These are phyloP conservation scores for Salmo trutta DNA, from an alignment of 2,797 vertebrate genomes.

Conservation along the genomic window DNA sequence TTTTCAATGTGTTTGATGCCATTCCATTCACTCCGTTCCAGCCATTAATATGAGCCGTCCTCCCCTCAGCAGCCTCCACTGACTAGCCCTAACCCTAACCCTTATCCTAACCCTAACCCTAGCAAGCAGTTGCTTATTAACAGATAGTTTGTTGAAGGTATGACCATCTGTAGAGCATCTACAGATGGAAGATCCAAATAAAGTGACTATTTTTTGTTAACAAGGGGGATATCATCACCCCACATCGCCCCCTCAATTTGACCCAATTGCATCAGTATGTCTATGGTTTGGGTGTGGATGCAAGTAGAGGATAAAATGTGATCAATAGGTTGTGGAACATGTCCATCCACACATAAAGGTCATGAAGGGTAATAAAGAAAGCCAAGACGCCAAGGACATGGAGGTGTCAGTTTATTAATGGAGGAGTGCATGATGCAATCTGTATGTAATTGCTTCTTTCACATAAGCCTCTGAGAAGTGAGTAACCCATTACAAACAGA, in stretches of 20 bases:
- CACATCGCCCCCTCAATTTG: background rate
- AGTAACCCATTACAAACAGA: conserved; percentile 67
- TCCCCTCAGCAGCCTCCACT: no score
- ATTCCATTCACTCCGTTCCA: no score
- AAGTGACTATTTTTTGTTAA: background rate
- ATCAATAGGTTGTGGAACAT: background rate
- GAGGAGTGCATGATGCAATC: conserved; percentile 69
- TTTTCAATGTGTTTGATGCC: no score
- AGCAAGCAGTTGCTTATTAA: no score
- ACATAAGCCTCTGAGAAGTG: conserved; percentile 63
- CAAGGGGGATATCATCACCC: background rate
- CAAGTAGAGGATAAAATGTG: background rate
- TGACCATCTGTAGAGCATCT: no score
- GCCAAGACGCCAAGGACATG: conserved; percentile 59
- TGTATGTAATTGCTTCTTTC: conserved; percentile 64
- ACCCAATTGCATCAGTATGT: background rate
- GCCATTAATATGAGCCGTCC: no score
- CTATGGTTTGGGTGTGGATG: background rate
- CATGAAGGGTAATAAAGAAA: conserved; percentile 41
- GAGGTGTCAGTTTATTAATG: conserved; percentile 72
- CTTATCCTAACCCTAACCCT: no score
- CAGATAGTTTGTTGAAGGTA: no score
- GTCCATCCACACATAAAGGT: conserved; percentile 45
- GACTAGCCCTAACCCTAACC: no score
- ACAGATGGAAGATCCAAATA: no score